These are phyloP conservation scores for Sebastes steindachneri DNA, from an alignment of 2,797 vertebrate genomes.

Conservation along the genomic window DNA sequence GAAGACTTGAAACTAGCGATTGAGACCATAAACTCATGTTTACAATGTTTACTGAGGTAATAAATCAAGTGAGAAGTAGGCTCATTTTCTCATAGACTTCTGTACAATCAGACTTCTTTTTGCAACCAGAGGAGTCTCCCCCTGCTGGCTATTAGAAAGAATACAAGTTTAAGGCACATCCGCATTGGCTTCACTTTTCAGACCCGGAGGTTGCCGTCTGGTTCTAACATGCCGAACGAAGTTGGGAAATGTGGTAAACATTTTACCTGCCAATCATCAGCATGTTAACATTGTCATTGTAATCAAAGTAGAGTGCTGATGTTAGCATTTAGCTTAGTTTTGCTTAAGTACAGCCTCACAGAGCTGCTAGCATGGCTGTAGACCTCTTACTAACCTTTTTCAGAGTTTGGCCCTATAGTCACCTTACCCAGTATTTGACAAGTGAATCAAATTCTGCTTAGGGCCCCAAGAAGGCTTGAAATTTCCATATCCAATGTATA, in stretches of 20 bases:
- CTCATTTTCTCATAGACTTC: too few species aligned
- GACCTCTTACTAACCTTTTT: not conserved
- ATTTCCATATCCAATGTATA: not conserved
- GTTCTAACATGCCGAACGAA: too few species aligned
- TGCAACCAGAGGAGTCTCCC: too few species aligned
- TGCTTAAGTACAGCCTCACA: not conserved
- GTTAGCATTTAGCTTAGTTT: not conserved
- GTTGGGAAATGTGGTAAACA: not conserved
- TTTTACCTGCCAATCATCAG: not conserved
- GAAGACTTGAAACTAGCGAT: rapidly evolving
- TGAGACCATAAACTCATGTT: too few species aligned
- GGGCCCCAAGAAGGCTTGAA: not conserved
- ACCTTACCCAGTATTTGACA: not conserved
- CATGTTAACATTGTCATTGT: not conserved
- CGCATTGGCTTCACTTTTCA: too few species aligned
- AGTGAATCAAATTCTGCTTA: not conserved
- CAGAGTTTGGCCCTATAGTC: not conserved
- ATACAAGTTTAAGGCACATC: too few species aligned
- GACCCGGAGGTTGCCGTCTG: too few species aligned
- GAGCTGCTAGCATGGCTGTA: not conserved
- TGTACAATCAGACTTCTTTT: rapidly evolving
- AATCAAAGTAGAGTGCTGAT: not conserved
- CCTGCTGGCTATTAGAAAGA: too few species aligned
- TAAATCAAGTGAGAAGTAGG: too few species aligned
- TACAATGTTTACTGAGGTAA: too few species aligned